Evolutionary conservation across 1,140 invertebrate genomes (phyloP), one percentile per base, ranked within the genome.

Genomic region (Lepidurus apus): DNA sequence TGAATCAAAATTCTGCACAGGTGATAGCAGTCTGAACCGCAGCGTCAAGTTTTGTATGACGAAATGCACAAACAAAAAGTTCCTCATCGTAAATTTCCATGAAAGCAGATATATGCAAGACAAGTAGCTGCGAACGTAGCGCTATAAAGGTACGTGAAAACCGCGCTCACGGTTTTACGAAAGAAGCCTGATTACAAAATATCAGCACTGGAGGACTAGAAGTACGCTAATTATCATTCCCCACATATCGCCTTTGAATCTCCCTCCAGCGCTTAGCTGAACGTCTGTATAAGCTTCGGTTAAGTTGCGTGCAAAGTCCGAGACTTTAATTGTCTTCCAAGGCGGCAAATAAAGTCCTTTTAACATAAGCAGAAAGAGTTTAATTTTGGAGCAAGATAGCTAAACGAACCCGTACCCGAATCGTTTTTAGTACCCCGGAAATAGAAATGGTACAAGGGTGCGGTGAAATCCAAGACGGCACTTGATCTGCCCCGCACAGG

Each of bases 401-500:
- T 17, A 77, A 10, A 7, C 43, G 24, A 73, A 4, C 26, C 24
- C 11, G 21, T 79, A 79, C 78, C 78, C 5, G 78, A 44, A 45
- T 75, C 74, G 43, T 80, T 80, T 53, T 77, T 77, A 21, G 26
- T 34, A 9, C 79, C 79, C 24, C 73, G 42, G 73, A 80, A 80
- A 74, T 77, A 80, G 26, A 77, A 80, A 21, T 80, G 79, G 42
- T 79, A 80, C 45, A 80, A 34, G 24, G 79, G 42, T 13, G 65
- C 76, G 8, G 34, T 74, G 13, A 76, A 77, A 42, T 76, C 53
- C 44, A 80, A 74, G 42, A 43, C 43, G 34, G 76, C 53, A 17
- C 44, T 53, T 13, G 76, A 76, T 44, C 43, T 44, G 13, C 42
- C 65, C 17, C 77, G 76, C 4, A 80, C n/a, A 3, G 79, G 79